A percentile compares a stretch with the other conserved stretches of the same genome.
These are phyloP conservation scores for Junonia oenone DNA, from an alignment of 2,888 invertebrate genomes.

Conservation along the genomic window DNA sequence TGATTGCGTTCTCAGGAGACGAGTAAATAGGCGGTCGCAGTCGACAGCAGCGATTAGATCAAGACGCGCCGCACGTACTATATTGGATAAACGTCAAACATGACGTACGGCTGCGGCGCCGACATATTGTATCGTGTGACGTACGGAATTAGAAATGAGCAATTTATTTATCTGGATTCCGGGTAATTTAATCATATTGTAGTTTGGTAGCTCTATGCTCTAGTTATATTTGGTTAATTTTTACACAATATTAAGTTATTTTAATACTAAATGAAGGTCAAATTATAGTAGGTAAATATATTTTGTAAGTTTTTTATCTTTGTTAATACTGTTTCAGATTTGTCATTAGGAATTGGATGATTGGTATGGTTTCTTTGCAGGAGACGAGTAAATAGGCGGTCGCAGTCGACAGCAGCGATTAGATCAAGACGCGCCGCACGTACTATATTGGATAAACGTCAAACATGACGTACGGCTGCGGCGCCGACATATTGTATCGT, in stretches of 20 bases:
- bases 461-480: conserved; percentile 58
- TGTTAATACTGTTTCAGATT: too few relatives aligned
- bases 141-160: not conserved
- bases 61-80: conserved; percentile 59
- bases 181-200: not conserved
- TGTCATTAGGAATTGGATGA: too few relatives aligned
- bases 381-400: conserved; percentile 46
- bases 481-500: conserved; percentile 5
- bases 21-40: conserved; percentile 47
- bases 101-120: conserved; percentile 51
- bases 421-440: conserved; percentile 59
- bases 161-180: not conserved
- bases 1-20: conserved; percentile 37
- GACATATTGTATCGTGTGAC: conserved; percentile 6
- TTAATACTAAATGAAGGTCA: too few relatives aligned
- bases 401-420: conserved; percentile 49
- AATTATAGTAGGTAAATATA: too few relatives aligned
- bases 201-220: too few relatives aligned
- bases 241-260: too few relatives aligned
- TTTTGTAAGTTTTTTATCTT: too few relatives aligned
- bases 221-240: too few relatives aligned
- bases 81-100: conserved; percentile 73
- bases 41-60: conserved; percentile 57
- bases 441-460: conserved; percentile 74
- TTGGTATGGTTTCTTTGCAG: too few relatives aligned